phyloP scores from a whole-genome alignment of 2,113 vertebrate species.

The Mormyrus iriodes region DNA sequence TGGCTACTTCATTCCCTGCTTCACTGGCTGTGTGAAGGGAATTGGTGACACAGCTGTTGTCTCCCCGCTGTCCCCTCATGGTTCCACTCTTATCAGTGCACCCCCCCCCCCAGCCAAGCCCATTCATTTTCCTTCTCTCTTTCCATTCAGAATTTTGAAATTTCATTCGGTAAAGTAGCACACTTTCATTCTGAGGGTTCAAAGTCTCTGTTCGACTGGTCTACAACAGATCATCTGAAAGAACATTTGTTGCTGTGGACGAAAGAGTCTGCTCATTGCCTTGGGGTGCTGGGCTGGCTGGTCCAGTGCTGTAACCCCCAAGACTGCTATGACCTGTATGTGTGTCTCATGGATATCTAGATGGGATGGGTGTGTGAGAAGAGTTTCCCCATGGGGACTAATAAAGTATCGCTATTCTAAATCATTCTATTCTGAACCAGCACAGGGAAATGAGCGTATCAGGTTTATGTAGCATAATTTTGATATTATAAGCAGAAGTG shows the following conservation, averaged over 20 bases:
- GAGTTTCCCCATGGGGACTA: no score
- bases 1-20: constrained; percentile 29
- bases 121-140: background rate
- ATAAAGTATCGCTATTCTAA: no score
- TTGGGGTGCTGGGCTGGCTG: background rate
- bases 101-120: background rate
- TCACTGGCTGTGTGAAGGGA: constrained; percentile 32
- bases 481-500: background rate
- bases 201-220: background rate
- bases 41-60: background rate
- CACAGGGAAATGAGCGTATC: background rate
- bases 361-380: background rate
- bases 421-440: background rate
- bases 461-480: background rate
- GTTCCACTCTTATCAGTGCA: background rate
- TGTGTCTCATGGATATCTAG: background rate
- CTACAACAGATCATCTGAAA: background rate
- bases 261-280: no score
- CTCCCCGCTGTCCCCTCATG: background rate
- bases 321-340: background rate
- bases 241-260: no score
- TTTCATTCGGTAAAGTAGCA: background rate
- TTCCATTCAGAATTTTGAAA: background rate
- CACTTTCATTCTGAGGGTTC: background rate
- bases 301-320: background rate